Base-by-base conservation (phyloP, 2,888 invertebrate species). In the Hirudinaria manillensis region DNA sequence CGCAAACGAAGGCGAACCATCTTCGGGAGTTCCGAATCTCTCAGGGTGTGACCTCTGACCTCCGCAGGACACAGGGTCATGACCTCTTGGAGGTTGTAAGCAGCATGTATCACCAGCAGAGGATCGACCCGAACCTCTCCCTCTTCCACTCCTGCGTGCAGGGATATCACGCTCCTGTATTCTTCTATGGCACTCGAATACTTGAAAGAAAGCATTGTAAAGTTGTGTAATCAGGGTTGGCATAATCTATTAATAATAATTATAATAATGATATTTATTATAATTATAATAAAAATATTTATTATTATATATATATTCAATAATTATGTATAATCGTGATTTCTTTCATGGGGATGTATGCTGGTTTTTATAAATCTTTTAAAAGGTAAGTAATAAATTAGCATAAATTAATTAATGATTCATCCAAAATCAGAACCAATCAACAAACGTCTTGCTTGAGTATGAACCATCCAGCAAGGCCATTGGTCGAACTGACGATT, bases 401-500 rank as follows among this genome's bases (percentile, higher is more conserved):
- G n/a, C 32, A 34, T 68, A 34, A 34, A 32, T 45, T 6, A 45
- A 45, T n/a, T n/a, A 66, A 19, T 16, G 24, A 16, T 21, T 21
- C 24, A 66, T 21, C 27, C 16, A 66, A 66, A 66, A n/a, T 45
- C 13, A 7, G 29, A 24, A 61, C 29, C 61, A 61, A n/a, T 19
- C 70, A 3, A 51, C 77, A 51, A 38, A 84, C 84, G 80, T 89
- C 83, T 19, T 87, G 81, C 34, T 86, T 82, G 29, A 91, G 87
- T 51, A 90, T 87, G 80, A 88, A 84, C 55, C 91, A 83, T 0
- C 89, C 91, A 24, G 91, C 91, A 76, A 89, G 83, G 27, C 90
- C 91, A 84, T 91, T 91, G 74, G 89, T 84, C n/a, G 89, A 86
- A 0, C 89, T 88, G 24, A 90, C 88, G 79, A 89, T 85, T 24